Conservation (phyloP, 2,113 vertebrate genomes). For the Nothobranchius kuhntae region DNA sequence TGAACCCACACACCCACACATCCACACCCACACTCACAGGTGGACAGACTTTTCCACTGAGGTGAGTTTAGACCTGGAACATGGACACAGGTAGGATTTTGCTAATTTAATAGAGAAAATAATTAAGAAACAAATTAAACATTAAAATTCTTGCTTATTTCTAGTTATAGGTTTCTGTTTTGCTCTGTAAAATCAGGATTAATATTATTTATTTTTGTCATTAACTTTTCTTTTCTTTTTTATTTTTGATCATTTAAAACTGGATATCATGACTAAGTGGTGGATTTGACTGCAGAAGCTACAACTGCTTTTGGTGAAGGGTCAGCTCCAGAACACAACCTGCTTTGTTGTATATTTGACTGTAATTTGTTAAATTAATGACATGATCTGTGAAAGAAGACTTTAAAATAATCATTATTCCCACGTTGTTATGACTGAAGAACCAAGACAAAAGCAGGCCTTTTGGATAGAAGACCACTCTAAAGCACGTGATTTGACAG, state of each 20-base stretch:
- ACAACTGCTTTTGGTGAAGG: neutral
- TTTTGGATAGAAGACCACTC: too few relatives aligned
- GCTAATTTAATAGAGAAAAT: accelerated
- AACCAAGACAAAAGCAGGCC: too few relatives aligned
- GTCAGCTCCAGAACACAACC: too few relatives aligned
- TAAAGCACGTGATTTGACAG: neutral
- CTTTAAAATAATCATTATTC: neutral
- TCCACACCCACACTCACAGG: constrained; percentile 4
- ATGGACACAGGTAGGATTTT: constrained; percentile 25
- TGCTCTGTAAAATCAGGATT: neutral
- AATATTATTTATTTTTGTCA: neutral
- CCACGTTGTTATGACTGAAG: too few relatives aligned
- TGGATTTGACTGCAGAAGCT: neutral
- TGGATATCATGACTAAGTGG: neutral
- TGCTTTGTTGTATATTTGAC: neutral
- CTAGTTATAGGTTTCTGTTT: too few relatives aligned
- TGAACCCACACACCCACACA: constrained; percentile 18
- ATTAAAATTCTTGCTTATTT: neutral
- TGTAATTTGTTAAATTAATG: neutral
- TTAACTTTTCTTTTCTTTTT: neutral
- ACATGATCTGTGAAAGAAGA: neutral
- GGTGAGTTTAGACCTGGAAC: constrained; percentile 1
- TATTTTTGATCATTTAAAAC: neutral
- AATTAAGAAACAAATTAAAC: too few relatives aligned
- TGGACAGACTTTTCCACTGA: constrained; percentile 12